Percentiles rank a stretch among this genome's conserved stretches.
These are phyloP conservation scores for Varanus salvator DNA, from an alignment of 2,113 vertebrate genomes.

Conservation along the genomic window DNA sequence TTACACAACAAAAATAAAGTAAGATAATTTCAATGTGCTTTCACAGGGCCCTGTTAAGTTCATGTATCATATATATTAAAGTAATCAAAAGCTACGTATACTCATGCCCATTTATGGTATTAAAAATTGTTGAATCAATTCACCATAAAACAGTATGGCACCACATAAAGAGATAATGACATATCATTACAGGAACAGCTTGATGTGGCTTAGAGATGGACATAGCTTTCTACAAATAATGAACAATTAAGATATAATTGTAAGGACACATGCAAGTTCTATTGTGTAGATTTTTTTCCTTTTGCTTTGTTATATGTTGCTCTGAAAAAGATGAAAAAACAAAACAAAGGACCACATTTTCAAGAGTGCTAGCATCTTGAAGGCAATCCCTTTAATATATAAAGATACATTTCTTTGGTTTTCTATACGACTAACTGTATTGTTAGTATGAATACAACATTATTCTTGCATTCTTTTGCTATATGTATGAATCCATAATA, in stretches of 20 bases:
- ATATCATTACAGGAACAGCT: background rate
- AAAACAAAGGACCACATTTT: background rate
- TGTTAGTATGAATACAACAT: background rate
- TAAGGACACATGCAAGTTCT: background rate
- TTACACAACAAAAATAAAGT: background rate
- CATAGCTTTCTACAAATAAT: background rate
- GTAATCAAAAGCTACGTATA: fast-evolving
- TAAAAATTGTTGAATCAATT: background rate
- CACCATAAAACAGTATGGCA: background rate
- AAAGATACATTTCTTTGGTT: background rate
- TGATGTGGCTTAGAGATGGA: background rate
- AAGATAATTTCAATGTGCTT: background rate
- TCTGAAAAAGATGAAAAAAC: background rate
- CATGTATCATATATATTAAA: conserved; percentile 13
- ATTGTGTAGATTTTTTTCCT: background rate
- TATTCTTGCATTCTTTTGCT: background rate
- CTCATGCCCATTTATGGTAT: conserved; percentile 4
- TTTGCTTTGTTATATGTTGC: background rate
- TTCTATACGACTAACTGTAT: background rate
- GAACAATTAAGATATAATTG: background rate
- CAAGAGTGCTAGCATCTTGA: background rate
- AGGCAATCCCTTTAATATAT: background rate
- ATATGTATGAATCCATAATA: background rate
- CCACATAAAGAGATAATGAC: conserved; percentile 4
- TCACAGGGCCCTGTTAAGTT: background rate